phyloP scores from a whole-genome alignment of 2,888 invertebrate genomes.

The Pheosia tremula region DNA sequence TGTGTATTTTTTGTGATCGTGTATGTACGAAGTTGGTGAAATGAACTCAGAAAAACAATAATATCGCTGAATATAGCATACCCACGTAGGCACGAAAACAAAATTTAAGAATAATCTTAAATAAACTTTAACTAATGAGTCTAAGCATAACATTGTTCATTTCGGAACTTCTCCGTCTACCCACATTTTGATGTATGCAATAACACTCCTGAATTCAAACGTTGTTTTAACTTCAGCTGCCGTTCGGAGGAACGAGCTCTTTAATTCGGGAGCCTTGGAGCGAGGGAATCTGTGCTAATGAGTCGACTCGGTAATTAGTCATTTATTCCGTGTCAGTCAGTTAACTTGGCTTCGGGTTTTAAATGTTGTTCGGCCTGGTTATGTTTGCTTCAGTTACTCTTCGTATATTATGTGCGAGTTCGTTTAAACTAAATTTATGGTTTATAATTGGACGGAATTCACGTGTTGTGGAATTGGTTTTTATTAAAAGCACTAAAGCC shows the following conservation, averaged over 20 bases:
- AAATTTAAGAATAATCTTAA: neutral
- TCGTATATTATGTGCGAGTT: neutral
- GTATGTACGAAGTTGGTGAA: too few relatives aligned
- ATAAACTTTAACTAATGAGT: slow-evolving; percentile 3
- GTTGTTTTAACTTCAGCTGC: slow-evolving; percentile 16
- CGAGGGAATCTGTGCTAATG: slow-evolving; percentile 43
- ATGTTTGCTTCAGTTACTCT: slow-evolving; percentile 1
- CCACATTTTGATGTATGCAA: slow-evolving; percentile 22
- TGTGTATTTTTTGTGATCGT: too few relatives aligned
- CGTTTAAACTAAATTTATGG: neutral
- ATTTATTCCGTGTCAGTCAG: slow-evolving; percentile 45
- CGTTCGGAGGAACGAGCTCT: slow-evolving; percentile 28
- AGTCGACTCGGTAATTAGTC: slow-evolving; percentile 45
- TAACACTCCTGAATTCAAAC: slow-evolving; percentile 28
- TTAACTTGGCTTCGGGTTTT: slow-evolving; percentile 29
- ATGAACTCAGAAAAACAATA: too few relatives aligned
- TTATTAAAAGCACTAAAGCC: too few relatives aligned
- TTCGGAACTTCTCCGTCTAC: slow-evolving; percentile 26
- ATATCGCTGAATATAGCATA: neutral
- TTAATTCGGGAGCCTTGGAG: slow-evolving; percentile 31
- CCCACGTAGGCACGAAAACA: neutral
- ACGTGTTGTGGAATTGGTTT: too few relatives aligned
- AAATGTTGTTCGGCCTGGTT: slow-evolving; percentile 7
- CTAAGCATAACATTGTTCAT: slow-evolving; percentile 17
- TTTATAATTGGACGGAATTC: neutral